Conservation (phyloP, 2,888 invertebrate species). For the Andrena praecox region DNA sequence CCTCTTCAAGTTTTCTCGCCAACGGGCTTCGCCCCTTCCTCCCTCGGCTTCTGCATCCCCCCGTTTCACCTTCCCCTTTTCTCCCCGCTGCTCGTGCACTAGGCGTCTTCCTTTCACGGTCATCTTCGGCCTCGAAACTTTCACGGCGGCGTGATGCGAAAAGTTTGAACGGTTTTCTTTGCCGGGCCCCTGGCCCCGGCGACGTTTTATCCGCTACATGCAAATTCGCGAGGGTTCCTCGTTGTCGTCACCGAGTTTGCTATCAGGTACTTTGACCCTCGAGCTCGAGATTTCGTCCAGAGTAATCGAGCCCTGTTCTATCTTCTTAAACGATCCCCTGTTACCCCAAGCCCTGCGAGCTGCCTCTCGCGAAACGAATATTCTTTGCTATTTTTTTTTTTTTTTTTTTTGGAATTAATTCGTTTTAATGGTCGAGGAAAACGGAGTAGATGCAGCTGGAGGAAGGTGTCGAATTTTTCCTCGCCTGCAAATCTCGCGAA, state of each 20-base stretch:
- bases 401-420: conserved; percentile 13
- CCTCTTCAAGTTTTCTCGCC: conserved; percentile 19
- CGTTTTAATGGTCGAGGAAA: background rate
- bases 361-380: background rate
- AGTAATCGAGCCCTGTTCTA: conserved; percentile 44
- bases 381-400: background rate
- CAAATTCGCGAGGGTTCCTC: conserved; percentile 57
- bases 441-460: background rate
- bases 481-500: too few species aligned
- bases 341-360: background rate
- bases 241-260: conserved; percentile 20
- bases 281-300: conserved; percentile 36
- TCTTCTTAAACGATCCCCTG: conserved; percentile 29
- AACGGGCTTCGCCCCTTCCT: background rate
- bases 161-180: conserved; percentile 67
- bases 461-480: too few species aligned
- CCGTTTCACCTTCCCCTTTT: background rate
- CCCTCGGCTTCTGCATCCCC: background rate
- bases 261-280: conserved; percentile 31
- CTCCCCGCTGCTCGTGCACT: background rate
- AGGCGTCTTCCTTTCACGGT: conserved; percentile 64
- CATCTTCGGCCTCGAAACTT: conserved; percentile 48
- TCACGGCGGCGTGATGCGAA: conserved; percentile 56
- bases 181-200: conserved; percentile 30
- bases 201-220: conserved; percentile 63